Percentiles rank a stretch among this genome's conserved stretches.
These are phyloP conservation scores for Decapterus maruadsi DNA, from an alignment of 2,797 vertebrate species.

Conservation along the genomic window DNA sequence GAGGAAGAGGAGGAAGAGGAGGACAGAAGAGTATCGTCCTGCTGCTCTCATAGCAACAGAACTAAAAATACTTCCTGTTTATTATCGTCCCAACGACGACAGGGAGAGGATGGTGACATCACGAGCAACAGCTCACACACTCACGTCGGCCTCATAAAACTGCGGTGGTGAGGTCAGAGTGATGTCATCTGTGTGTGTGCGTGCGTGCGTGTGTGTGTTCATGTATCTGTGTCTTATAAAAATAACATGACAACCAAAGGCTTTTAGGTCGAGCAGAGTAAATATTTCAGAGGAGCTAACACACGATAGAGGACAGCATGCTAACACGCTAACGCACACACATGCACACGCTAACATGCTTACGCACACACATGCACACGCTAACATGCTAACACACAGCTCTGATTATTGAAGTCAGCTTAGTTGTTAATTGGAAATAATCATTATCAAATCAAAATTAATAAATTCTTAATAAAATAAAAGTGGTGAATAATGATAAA, in stretches of 20 bases:
- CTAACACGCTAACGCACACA: background rate
- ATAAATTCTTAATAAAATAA: too few relatives aligned
- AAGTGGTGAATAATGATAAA: too few relatives aligned
- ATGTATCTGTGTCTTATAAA: conserved; percentile 32
- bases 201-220: background rate
- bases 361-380: background rate
- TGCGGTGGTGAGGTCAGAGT: background rate
- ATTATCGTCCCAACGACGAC: conserved; percentile 1
- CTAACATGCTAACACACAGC: background rate
- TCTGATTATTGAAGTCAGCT: too few relatives aligned
- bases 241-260: conserved; percentile 45
- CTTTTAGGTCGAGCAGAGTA: conserved; percentile 44
- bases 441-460: too few relatives aligned
- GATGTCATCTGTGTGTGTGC: conserved; percentile 17
- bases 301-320: background rate
- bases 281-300: conserved; percentile 53
- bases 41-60: conserved; percentile 54
- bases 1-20: background rate
- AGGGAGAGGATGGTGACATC: conserved; percentile 15
- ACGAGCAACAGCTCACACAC: background rate
- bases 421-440: too few relatives aligned
- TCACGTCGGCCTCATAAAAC: background rate
- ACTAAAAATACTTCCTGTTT: conserved; percentile 68
- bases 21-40: background rate
- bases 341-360: background rate